Evolutionary conservation across 2,888 invertebrate species (phyloP).

Genomic region (Archips xylosteana): DNA sequence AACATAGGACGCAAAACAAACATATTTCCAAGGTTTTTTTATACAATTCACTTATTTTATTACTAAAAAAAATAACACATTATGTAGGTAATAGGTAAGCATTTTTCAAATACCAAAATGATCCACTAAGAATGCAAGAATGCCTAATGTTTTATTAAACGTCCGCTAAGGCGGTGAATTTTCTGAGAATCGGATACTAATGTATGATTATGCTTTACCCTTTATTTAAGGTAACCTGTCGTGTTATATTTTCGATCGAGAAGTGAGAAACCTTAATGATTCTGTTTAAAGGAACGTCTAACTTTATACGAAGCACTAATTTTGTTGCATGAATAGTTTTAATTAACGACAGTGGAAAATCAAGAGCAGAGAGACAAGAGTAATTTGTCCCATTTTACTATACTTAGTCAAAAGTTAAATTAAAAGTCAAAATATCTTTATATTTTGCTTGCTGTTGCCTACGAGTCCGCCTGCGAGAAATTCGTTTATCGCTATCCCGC

Average conservation of each 20-base stretch:
- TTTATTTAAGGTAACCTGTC: slow-evolving; percentile 14
- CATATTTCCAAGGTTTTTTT: background rate
- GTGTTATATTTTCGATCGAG: background rate
- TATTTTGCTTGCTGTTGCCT: no score
- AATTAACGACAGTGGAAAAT: no score
- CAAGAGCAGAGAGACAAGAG: no score
- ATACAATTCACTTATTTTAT: no score
- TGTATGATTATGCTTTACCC: slow-evolving; percentile 23
- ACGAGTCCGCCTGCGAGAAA: no score
- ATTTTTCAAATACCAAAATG: background rate
- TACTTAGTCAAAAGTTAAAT: no score
- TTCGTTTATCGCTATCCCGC: no score
- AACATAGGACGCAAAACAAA: background rate
- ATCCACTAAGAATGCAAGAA: background rate
- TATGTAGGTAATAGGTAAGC: no score
- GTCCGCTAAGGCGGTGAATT: slow-evolving; percentile 22
- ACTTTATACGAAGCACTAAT: background rate
- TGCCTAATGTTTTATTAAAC: slow-evolving; percentile 2
- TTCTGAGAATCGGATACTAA: slow-evolving; percentile 26
- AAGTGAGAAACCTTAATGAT: slow-evolving; percentile 1
- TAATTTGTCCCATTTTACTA: no score
- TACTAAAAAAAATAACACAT: no score
- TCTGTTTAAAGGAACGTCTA: background rate
- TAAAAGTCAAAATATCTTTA: no score
- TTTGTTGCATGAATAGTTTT: background rate